phyloP scores from a whole-genome alignment of 2,797 vertebrate genomes.

The Margarornis squamiger region DNA sequence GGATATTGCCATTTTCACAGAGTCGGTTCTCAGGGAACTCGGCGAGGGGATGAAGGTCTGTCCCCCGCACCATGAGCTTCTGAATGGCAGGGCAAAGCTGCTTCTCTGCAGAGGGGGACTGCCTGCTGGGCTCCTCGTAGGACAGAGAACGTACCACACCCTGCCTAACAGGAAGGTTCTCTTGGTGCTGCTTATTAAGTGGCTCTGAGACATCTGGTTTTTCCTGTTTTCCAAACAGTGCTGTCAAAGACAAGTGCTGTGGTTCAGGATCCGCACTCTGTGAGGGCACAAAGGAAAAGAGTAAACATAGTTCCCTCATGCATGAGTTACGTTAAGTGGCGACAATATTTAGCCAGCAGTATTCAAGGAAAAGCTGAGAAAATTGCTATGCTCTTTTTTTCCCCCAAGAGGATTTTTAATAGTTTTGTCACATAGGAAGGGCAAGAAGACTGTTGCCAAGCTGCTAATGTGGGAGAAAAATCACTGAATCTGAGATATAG shows the following conservation, averaged over 20 bases:
- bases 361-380: not conserved
- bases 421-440: conserved; percentile 30
- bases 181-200: not conserved
- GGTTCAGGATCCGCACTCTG: conserved; percentile 74
- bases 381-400: not conserved
- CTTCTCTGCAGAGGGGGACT: conserved; percentile 45
- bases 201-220: conserved; percentile 11
- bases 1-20: conserved; percentile 76
- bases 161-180: conserved; percentile 59
- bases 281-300: not conserved
- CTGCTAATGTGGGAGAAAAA: conserved; percentile 31
- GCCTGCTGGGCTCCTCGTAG: conserved; percentile 79
- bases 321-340: not conserved
- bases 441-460: not conserved
- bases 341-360: not conserved
- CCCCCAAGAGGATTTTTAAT: not conserved
- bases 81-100: conserved; percentile 92
- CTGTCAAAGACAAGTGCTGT: conserved; percentile 83
- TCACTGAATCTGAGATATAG: not conserved
- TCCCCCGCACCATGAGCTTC: conserved; percentile 87
- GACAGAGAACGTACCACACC: conserved; percentile 84
- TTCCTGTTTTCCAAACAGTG: conserved; percentile 85
- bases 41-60: conserved; percentile 81
- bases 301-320: not conserved
- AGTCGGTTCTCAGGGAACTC: conserved; percentile 85